Base-by-base conservation (phyloP, 2,797 vertebrate species). In the Pampus argenteus region DNA sequence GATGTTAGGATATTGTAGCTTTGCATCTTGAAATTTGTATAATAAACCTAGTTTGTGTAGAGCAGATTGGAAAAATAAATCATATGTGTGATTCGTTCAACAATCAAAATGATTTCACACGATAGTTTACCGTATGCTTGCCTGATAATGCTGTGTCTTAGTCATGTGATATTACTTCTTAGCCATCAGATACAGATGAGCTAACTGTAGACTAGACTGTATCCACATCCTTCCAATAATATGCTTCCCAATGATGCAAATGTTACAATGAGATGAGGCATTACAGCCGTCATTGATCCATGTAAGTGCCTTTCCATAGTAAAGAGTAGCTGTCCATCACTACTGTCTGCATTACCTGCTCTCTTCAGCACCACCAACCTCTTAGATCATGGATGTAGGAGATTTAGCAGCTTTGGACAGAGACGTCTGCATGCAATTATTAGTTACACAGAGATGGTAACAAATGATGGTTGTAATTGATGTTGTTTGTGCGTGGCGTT, bases 301-400 rank as follows among this genome's bases (percentile, higher is more conserved):
- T 84, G 79, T 91, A 93, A 94, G 92, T 94, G 91, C 86, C 82
- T 93, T 93, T 93, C 90, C 81, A 88, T 83, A 85, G 81, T 75
- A 90, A 91, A 87, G 66, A 83, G 67, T 66, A 73, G 80, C 82
- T 81, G 81, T 62, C 61, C 84, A 71, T 79, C 54, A 57, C 74
- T 79, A 52, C 68, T 70, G 85, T 71, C 68, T 89, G 73, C 80
- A 89, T 92, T 92, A 90, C 90, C 88, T 91, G 81, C 72, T 80
- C 79, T 77, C 65, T 59, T 78, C 56, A 76, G 66, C 79, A 83
- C 82, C 73, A 78, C 51, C 71, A 81, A 31, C 79, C 65, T 82
- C 65, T 68, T 66, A 75, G 64, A 73, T 79, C 66, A 61, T 59
- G 50, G 73, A 69, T 57, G 54, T 51, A 28, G 22, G 38, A 38